These are phyloP conservation scores for Oreochromis grahami DNA, from an alignment of 2,797 vertebrate genomes.

Conservation along the genomic window DNA sequence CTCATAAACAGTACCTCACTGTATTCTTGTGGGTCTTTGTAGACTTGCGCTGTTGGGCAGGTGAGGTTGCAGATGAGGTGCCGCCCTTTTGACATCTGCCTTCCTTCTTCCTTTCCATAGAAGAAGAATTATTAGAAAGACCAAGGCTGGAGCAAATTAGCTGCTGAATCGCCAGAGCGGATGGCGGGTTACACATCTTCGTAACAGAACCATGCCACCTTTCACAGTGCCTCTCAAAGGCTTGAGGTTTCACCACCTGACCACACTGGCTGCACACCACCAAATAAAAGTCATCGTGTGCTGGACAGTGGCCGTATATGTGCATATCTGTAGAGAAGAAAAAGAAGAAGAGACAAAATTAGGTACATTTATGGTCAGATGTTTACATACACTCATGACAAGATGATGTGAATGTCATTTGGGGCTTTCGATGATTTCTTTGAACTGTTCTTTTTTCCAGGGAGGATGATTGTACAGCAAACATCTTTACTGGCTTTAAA, in stretches of 20 bases:
- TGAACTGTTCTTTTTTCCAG: background rate
- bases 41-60: constrained; percentile 54
- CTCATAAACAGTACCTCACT: constrained; percentile 73
- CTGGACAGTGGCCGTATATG: constrained; percentile 89
- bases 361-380: background rate
- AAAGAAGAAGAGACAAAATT: background rate
- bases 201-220: constrained; percentile 81
- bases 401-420: background rate
- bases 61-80: constrained; percentile 57
- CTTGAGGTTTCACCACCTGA: constrained; percentile 92
- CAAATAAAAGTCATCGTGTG: constrained; percentile 88
- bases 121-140: constrained; percentile 48
- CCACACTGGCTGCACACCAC: constrained; percentile 92
- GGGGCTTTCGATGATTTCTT: accelerated
- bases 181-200: constrained; percentile 67
- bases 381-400: background rate
- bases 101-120: constrained; percentile 45
- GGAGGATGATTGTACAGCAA: background rate
- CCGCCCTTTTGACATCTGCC: constrained; percentile 23
- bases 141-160: constrained; percentile 71
- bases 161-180: constrained; percentile 64
- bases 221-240: constrained; percentile 92
- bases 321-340: constrained; percentile 84
- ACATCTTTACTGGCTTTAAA: background rate
- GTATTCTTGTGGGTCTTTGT: constrained; percentile 76